Base-by-base conservation (phyloP, 2,888 invertebrate genomes). In the Chesias legatella region DNA sequence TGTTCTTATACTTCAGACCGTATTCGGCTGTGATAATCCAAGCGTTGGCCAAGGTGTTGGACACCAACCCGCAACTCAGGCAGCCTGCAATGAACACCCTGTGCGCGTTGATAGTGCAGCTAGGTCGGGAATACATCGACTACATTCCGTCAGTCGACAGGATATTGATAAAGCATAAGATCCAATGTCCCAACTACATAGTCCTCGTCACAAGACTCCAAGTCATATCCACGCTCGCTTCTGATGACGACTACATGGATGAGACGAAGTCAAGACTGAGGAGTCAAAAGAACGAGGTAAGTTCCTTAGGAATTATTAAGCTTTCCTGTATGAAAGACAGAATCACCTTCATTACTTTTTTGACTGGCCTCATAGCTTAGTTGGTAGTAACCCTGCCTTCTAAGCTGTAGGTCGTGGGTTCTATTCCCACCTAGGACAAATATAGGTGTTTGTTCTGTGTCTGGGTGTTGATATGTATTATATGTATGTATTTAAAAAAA, bases 11-110 rank as follows among this genome's bases (percentile, higher is more conserved):
- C 75, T 94, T 99, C 57, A 94, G 95, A 1, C 98, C 98, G 64
- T 97, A 94, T 72, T 94, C 96, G 0, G 97, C 98, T 0, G 90
- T 96, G 37, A 96, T 99, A 42, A 94, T 99, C 53, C 99, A 99
- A 79, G 95, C 98, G 0, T 78, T 99, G 49, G 95, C 97, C 0
- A 91, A 97, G 40, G 95, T 95, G 0, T 83, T 99, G 33, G 96
- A 98, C 57, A 92, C 91, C 21, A 93, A 92, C 62, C 92, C 95
- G 0, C 93, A 95, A 31, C 77, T 98, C 26, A 89, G 95, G 7
- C 86, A 89, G 29, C 92, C 93, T 1, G 97, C 96, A 0, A 96
- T 98, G 95, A 95, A 97, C 49, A 96, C 98, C 0, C 85, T 98
- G 5, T 95, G 96, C 63, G 94, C 97, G 0, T 79, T 98, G 48